Percentiles rank a stretch among this genome's conserved stretches.
Conservation (phyloP, 1,140 invertebrate species). For the Trichoplusia ni region DNA sequence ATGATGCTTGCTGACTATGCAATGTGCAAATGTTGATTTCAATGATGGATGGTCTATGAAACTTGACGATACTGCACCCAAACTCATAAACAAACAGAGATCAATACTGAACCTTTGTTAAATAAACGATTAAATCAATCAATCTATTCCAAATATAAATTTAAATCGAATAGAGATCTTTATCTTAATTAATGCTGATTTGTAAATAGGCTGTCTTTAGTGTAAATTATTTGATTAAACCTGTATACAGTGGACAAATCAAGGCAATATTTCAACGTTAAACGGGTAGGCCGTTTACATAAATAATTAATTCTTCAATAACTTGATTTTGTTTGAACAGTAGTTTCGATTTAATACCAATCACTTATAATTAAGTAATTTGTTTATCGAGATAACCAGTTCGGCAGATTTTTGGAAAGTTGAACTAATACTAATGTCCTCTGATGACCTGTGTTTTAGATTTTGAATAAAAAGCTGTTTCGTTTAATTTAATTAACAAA, state of each 20-base stretch:
- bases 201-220: slow-evolving; percentile 8
- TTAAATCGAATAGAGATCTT: slow-evolving; percentile 10
- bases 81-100: slow-evolving; percentile 1
- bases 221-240: slow-evolving; percentile 28
- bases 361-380: too few species aligned
- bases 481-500: too few species aligned
- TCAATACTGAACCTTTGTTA: slow-evolving; percentile 10
- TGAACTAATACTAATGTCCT: too few species aligned
- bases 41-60: too few species aligned
- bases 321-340: neutral
- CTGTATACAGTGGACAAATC: slow-evolving; percentile 14
- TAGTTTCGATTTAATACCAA: slow-evolving; percentile 7
- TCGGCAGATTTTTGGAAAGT: too few species aligned
- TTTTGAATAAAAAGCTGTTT: too few species aligned
- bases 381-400: too few species aligned
- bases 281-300: slow-evolving; percentile 11
- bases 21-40: too few species aligned
- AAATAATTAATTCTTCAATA: slow-evolving; percentile 20
- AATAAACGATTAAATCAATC: slow-evolving; percentile 10
- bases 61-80: too few species aligned
- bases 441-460: too few species aligned
- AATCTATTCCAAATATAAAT: slow-evolving; percentile 18
- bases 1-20: too few species aligned
- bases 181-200: slow-evolving; percentile 21
- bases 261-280: slow-evolving; percentile 13